Evolutionary conservation across 2,888 invertebrate genomes (phyloP), one percentile per base, ranked within the genome.

Genomic region (Acrocera orbiculus): DNA sequence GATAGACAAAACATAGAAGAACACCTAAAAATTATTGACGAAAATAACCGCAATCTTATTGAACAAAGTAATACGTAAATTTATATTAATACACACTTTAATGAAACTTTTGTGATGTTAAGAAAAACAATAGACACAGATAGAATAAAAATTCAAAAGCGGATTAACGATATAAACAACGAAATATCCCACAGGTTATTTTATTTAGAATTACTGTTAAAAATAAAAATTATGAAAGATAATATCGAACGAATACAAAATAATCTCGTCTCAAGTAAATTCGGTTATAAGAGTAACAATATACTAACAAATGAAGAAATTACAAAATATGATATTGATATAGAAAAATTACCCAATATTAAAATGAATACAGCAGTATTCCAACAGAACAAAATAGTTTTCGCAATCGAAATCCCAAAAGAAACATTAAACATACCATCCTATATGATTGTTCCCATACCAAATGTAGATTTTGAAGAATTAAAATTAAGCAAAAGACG

Each of bases 171-270:
- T 3, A 38, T 42, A 22, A 14, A 22, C 4, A 8, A 10, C 8
- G 8, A 22, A 8, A 22, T 7, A 22, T 10, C 22, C 10, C 8
- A 7, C 6, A 19, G 6, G 19, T 7, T 19, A 19, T 5, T 19
- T 7, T 19, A 30, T 19, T 19, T 26, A 27, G 33, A 40, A 30
- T 35, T 38, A 30, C n/a, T 37, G 8, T 22, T 29, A 19, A 37
- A 37, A 25, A 40, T 36, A 27, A 28, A 36, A 26, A 28, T 36
- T 23, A 19, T 36, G 25, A 33, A 29, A 27, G 35, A 34, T 30
- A 27, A 38, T 35, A 34, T 40, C 22, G 31, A 40, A 32, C 30
- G 26, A 32, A 13, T 36, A 16, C 36, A 36, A 32, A 28, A 36
- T 23, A 36, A 36, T 27, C 24, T 33, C 25, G 33, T 24, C 17